Evolutionary conservation across 2,888 invertebrate species (phyloP).

Genomic region (Scaptomyza caliginosa): DNA sequence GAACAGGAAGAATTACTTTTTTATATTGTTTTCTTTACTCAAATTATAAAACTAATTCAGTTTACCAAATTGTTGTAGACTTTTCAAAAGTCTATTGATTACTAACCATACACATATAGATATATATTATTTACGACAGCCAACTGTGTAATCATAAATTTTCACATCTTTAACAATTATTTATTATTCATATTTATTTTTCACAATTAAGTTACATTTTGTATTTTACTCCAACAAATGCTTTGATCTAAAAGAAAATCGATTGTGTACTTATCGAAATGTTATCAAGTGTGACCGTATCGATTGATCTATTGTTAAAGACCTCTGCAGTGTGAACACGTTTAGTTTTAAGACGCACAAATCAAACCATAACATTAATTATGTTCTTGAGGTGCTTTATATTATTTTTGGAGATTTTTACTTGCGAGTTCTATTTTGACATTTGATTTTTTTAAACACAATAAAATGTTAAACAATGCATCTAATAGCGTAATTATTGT

Average conservation of each 20-base stretch:
- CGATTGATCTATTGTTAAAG: constrained; percentile 6
- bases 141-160: constrained; percentile 33
- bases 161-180: constrained; percentile 8
- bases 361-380: constrained; percentile 42
- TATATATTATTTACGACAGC: constrained; percentile 25
- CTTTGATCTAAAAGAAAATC: not conserved
- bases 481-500: too few species aligned
- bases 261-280: constrained; percentile 12
- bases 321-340: constrained; percentile 17
- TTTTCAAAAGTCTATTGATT: constrained; percentile 27
- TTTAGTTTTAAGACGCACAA: constrained; percentile 60
- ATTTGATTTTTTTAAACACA: constrained; percentile 49
- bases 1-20: constrained; percentile 6
- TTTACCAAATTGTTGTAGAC: constrained; percentile 5
- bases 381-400: constrained; percentile 65
- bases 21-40: constrained; percentile 6
- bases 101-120: too few species aligned
- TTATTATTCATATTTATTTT: constrained; percentile 41
- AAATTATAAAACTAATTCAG: constrained; percentile 11
- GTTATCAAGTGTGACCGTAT: constrained; percentile 4
- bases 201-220: not conserved
- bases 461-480: constrained; percentile 61
- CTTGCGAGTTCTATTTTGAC: constrained; percentile 33
- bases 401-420: constrained; percentile 62
- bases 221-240: constrained; percentile 5